Conservation (phyloP, 2,113 vertebrate species). For the Oriolus oriolus region DNA sequence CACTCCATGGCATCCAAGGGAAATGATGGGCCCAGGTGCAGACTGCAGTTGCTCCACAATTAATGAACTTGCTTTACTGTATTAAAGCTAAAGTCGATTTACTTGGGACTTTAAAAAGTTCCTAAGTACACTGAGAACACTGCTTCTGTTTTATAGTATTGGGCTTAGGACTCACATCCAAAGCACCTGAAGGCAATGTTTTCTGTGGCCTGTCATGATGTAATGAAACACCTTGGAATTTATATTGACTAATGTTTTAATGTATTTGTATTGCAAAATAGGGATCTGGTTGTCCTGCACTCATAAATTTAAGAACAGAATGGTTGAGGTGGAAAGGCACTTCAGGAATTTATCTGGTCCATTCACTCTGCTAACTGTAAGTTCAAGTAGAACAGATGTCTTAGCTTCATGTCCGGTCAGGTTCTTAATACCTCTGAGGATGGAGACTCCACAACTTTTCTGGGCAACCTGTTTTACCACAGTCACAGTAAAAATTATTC, state of each 20-base stretch:
- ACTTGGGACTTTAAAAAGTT: background rate
- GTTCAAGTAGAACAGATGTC: background rate
- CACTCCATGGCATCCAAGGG: background rate
- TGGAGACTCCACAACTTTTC: background rate
- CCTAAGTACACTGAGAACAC: background rate
- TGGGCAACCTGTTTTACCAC: background rate
- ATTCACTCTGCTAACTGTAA: background rate
- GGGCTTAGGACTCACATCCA: background rate
- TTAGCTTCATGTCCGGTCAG: background rate
- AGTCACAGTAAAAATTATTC: accelerated
- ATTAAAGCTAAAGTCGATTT: background rate
- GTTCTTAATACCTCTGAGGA: background rate
- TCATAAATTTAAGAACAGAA: background rate
- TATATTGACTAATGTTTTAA: background rate
- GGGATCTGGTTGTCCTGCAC: background rate
- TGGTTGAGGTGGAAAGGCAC: background rate
- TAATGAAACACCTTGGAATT: background rate
- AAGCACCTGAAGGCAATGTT: background rate
- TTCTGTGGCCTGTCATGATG: background rate
- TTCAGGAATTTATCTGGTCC: background rate
- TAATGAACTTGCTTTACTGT: background rate
- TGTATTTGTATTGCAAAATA: background rate
- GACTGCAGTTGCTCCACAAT: background rate
- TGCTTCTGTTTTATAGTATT: background rate
- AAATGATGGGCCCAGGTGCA: background rate